A percentile compares a stretch with the other conserved stretches of the same genome.
Evolutionary conservation across 2,888 invertebrate species (phyloP).

Genomic region (Celastrina argiolus): DNA sequence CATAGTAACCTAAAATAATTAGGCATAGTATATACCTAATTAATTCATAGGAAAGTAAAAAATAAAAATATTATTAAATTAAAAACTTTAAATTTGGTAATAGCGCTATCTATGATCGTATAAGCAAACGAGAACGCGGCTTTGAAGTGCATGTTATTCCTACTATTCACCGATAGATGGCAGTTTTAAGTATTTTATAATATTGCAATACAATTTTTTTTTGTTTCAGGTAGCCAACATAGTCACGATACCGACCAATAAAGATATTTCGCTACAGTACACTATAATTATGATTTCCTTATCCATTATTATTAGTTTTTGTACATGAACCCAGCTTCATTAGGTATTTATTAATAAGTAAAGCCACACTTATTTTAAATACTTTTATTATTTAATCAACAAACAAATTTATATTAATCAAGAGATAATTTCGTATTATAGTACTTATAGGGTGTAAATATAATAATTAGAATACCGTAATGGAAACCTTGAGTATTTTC

Average conservation of each 20-base stretch:
- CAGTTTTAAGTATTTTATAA: conserved; percentile 9
- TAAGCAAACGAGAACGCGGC: neutral
- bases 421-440: too few relatives aligned
- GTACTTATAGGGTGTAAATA: too few relatives aligned
- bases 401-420: too few relatives aligned
- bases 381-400: too few relatives aligned
- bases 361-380: too few relatives aligned
- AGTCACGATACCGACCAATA: conserved; percentile 47
- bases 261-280: conserved; percentile 6
- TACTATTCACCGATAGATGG: neutral
- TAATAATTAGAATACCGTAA: too few relatives aligned
- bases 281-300: conserved; percentile 10
- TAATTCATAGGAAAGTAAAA: too few relatives aligned
- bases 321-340: neutral
- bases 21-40: too few relatives aligned
- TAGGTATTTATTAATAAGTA: too few relatives aligned
- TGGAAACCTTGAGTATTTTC: too few relatives aligned
- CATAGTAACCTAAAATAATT: too few relatives aligned
- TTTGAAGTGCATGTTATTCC: neutral
- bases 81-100: neutral
- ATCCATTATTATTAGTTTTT: neutral
- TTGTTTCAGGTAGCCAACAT: conserved; percentile 35
- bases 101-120: neutral
- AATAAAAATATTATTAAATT: too few relatives aligned
- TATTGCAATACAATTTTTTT: neutral